Evolutionary conservation across 2,888 invertebrate genomes (phyloP).

Genomic region (Horisme vitalbata): DNA sequence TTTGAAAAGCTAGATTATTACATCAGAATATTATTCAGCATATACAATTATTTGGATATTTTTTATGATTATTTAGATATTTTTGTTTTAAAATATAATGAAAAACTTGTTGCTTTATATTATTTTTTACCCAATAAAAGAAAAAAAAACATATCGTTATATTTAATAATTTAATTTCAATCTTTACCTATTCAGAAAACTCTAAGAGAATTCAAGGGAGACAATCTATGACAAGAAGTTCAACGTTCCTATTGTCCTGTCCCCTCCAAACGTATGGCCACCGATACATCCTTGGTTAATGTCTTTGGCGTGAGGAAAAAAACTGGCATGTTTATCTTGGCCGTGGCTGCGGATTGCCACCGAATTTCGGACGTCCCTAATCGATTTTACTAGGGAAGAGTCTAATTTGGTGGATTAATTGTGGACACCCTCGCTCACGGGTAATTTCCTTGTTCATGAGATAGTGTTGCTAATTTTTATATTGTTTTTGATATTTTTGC

Average conservation of each 20-base stretch:
- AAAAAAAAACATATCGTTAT: too few species aligned
- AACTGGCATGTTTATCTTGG: conserved; percentile 81
- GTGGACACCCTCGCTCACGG: conserved; percentile 75
- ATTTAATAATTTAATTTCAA: too few species aligned
- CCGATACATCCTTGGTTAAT: conserved; percentile 77
- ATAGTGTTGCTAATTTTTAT: conserved; percentile 46
- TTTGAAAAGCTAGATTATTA: too few species aligned
- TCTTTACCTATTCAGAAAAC: too few species aligned
- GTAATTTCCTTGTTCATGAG: conserved; percentile 74
- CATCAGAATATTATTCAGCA: too few species aligned
- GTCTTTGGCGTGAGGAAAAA: conserved; percentile 77
- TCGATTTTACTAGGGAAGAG: conserved; percentile 77
- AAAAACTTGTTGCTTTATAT: too few species aligned
- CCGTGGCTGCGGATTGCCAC: conserved; percentile 68
- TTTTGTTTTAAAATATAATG: too few species aligned
- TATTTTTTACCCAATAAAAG: too few species aligned
- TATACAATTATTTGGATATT: too few species aligned
- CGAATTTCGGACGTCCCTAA: conserved; percentile 61
- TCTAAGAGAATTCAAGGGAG: too few species aligned
- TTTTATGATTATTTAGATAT: too few species aligned
- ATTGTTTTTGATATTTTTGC: conserved; percentile 21
- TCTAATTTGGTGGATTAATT: conserved; percentile 80
- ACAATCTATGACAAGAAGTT: too few species aligned
- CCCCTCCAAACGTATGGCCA: conserved; percentile 42
- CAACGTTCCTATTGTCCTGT: conserved; percentile 21